Percentiles rank a stretch among this genome's conserved stretches.
phyloP scores from a whole-genome alignment of 2,797 vertebrate genomes.

The Hapalemur alaotrensis region DNA sequence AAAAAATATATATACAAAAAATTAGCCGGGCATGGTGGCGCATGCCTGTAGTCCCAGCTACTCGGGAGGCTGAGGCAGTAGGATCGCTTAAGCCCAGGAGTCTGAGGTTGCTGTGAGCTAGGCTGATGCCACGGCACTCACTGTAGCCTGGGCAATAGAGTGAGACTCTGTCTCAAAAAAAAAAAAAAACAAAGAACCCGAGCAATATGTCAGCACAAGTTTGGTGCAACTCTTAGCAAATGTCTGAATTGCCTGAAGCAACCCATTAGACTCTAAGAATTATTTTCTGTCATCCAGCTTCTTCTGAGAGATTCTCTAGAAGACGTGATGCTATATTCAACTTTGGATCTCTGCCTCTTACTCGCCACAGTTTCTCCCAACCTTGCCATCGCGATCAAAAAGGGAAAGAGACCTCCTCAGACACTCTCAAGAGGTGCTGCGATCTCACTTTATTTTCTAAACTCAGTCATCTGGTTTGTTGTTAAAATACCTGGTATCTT shows the following conservation, averaged over 20 bases:
- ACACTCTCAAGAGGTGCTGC: constrained; percentile 85
- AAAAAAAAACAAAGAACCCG: not conserved
- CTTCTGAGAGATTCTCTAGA: not conserved
- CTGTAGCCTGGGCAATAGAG: not conserved
- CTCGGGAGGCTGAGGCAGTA: not conserved
- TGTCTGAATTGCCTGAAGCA: not conserved
- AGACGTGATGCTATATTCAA: constrained; percentile 73
- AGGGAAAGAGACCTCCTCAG: constrained; percentile 82
- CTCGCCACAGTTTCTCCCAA: constrained; percentile 81
- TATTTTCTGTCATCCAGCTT: not conserved
- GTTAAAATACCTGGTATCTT: not conserved
- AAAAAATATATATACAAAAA: no score
- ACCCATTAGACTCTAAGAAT: not conserved
- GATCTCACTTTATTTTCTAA: not conserved
- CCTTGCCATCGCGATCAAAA: constrained; percentile 81
- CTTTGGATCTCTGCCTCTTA: constrained; percentile 74
- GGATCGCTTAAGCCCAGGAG: not conserved
- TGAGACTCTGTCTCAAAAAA: not conserved
- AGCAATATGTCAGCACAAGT: not conserved
- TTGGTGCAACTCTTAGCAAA: not conserved
- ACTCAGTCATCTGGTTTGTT: not conserved
- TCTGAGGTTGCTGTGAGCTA: not conserved
- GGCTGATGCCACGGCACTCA: not conserved
- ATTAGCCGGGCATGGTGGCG: not conserved
- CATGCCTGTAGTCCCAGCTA: not conserved